Percentiles rank a stretch among this genome's conserved stretches.
Conservation (phyloP, 2,888 invertebrate genomes). For the Nudaria mundana region DNA sequence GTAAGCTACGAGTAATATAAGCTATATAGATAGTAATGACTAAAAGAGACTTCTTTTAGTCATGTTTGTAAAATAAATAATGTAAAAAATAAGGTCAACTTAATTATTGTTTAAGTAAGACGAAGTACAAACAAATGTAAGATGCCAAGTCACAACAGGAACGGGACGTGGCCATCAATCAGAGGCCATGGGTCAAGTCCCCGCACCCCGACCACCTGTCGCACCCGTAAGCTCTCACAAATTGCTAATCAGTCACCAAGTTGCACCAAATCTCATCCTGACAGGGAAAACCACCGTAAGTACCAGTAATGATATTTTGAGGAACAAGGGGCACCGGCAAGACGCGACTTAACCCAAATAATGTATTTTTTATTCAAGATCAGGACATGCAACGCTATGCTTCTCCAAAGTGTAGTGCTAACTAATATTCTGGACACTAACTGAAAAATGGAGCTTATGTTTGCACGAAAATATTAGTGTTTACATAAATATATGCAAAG, state of each 20-base stretch:
- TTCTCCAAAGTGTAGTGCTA: not conserved
- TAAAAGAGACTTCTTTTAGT: too few species aligned
- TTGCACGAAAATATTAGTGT: too few species aligned
- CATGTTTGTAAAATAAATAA: too few species aligned
- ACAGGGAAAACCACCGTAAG: constrained; percentile 48
- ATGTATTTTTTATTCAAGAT: constrained; percentile 21
- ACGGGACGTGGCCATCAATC: constrained; percentile 63
- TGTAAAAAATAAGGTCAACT: too few species aligned
- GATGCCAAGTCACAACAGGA: constrained; percentile 48
- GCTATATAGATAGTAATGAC: too few species aligned
- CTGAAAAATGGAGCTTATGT: too few species aligned
- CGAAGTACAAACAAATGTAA: constrained; percentile 50
- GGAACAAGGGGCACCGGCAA: constrained; percentile 57
- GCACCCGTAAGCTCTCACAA: constrained; percentile 67
- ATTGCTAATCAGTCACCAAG: constrained; percentile 80
- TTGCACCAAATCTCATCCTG: constrained; percentile 73
- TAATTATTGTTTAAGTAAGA: constrained; percentile 13
- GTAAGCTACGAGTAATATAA: too few species aligned
- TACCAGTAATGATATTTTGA: constrained; percentile 67
- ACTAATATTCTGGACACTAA: too few species aligned
- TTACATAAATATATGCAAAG: not conserved
- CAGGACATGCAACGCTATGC: not conserved
- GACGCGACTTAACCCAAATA: constrained; percentile 39
- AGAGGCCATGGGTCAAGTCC: constrained; percentile 63
- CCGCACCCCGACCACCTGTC: constrained; percentile 71